These are phyloP conservation scores for Catalaphyllia jardinei DNA, from an alignment of 64 coral and sea anemone genomes.

Conservation along the genomic window DNA sequence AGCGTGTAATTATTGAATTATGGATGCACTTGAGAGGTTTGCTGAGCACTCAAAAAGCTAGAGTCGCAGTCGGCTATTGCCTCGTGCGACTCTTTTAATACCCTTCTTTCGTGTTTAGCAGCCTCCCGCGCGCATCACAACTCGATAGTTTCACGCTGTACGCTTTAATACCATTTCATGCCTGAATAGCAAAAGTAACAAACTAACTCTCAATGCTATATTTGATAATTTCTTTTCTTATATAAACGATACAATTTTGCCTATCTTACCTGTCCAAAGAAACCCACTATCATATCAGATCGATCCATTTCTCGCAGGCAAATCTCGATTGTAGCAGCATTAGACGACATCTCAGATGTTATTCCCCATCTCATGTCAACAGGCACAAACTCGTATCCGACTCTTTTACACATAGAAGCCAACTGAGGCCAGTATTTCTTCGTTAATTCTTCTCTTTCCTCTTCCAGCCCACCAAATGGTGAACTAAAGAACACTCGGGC, in stretches of 20 bases:
- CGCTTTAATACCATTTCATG: too few relatives aligned
- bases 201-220: too few relatives aligned
- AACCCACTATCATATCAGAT: slow-evolving; percentile 94
- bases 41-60: too few relatives aligned
- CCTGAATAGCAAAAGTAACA: too few relatives aligned
- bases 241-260: not conserved
- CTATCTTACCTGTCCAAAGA: slow-evolving; percentile 90
- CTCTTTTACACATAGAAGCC: slow-evolving; percentile 70
- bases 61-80: too few relatives aligned
- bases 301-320: slow-evolving; percentile 93
- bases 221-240: too few relatives aligned
- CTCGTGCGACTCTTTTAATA: too few relatives aligned
- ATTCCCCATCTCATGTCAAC: slow-evolving; percentile 96
- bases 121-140: too few relatives aligned
- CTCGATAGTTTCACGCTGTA: too few relatives aligned
- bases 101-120: too few relatives aligned
- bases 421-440: slow-evolving; percentile 95
- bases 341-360: slow-evolving; percentile 90
- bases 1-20: too few relatives aligned
- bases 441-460: slow-evolving; percentile 88
- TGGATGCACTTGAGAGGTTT: too few relatives aligned
- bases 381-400: slow-evolving; percentile 90
- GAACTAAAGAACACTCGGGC: slow-evolving; percentile 94
- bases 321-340: slow-evolving; percentile 91
- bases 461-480: slow-evolving; percentile 89